Evolutionary conservation across 2,113 vertebrate genomes (phyloP), one percentile per base, ranked within the genome.

Genomic region (Gymnocephalus cernua): DNA sequence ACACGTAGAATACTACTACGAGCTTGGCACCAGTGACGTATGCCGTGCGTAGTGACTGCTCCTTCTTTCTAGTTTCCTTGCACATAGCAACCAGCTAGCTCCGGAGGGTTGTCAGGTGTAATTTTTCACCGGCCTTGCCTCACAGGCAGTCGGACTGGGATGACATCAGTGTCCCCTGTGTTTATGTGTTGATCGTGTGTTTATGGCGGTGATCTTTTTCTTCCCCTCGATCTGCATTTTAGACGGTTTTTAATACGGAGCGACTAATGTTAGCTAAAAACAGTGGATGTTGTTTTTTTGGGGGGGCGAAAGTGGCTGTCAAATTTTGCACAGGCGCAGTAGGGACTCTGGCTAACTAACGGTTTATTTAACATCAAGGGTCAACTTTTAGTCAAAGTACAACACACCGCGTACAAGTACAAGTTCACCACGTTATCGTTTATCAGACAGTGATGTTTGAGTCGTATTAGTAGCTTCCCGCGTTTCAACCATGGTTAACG

Each of bases 51-150:
- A 41, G 38, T 3, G 38, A 41, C 38, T 41, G 38, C 3, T 41
- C 38, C 38, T 41, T 41, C 38, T 41, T 41, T 41, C 9, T 41
- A 41, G 38, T 41, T 41, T 41, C 38, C 38, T 41, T 41, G 38
- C 85, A 81, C 85, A 67, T 88, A 71, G 80, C 47, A 77, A 69
- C 75, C 82, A 79, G 86, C 78, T 86, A 85, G 87, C 88, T 83
- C 82, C 85, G 73, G 87, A 84, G 38, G 6, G 77, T 70, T 75
- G 90, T 89, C 88, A 92, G 87, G 91, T 89, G 89, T 77, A 72
- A 69, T 86, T 87, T 88, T 79, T 87, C 84, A 62, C 82, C 80
- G 86, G 90, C 87, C 84, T 88, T 32, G 48, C 63, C 75, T 78
- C 80, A 12, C 82, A 62, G 57, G 45, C 78, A 61, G 41, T 3